A percentile compares a stretch with the other conserved stretches of the same genome.
Evolutionary conservation across 2,797 vertebrate species (phyloP).

Genomic region (Amblyraja radiata): DNA sequence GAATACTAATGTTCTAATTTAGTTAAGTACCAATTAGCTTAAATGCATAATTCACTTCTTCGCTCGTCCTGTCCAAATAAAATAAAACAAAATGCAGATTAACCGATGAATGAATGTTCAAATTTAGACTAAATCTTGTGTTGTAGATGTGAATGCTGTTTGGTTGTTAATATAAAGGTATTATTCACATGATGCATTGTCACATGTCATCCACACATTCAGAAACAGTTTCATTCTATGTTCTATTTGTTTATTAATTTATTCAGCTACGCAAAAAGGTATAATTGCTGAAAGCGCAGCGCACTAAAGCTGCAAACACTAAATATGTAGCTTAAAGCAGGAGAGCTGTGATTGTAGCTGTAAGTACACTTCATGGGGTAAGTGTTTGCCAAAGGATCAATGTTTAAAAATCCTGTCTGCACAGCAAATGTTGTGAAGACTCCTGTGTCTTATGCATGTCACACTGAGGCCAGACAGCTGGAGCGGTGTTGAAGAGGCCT

Average conservation of each 20-base stretch:
- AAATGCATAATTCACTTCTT: conserved; percentile 33
- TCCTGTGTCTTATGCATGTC: too few relatives aligned
- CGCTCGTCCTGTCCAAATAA: neutral
- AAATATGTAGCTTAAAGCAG: too few relatives aligned
- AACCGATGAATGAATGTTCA: neutral
- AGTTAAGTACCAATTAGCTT: conserved; percentile 21
- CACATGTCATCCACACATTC: neutral
- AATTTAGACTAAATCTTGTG: neutral
- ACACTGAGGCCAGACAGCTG: too few relatives aligned
- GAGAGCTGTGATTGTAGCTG: neutral
- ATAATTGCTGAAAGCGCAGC: neutral
- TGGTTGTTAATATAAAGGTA: neutral
- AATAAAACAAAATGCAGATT: neutral
- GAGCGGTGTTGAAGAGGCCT: too few relatives aligned
- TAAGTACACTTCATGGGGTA: neutral
- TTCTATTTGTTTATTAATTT: neutral
- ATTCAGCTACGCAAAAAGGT: neutral
- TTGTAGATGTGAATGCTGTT: neutral
- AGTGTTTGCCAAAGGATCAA: neutral
- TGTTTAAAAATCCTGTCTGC: neutral
- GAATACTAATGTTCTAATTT: conserved; percentile 3
- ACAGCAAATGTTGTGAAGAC: too few relatives aligned
- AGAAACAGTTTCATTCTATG: neutral
- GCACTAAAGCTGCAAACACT: neutral
- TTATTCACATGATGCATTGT: neutral